These are phyloP conservation scores for Phoxinus dragarum DNA, from an alignment of 2,797 vertebrate genomes.

Conservation along the genomic window DNA sequence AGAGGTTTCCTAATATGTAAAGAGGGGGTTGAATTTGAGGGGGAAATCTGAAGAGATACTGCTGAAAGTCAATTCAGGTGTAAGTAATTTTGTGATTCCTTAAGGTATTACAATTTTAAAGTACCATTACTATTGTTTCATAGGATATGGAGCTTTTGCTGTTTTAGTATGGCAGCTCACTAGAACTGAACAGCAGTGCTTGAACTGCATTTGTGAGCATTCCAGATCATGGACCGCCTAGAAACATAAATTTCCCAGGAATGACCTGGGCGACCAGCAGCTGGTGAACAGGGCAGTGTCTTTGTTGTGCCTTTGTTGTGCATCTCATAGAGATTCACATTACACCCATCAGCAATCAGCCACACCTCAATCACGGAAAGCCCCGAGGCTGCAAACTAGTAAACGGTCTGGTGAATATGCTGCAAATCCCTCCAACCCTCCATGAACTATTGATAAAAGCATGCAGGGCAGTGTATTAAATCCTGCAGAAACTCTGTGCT, in stretches of 20 bases:
- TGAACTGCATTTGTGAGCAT: slow-evolving; percentile 2
- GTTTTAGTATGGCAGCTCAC: not conserved
- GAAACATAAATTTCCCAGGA: slow-evolving; percentile 16
- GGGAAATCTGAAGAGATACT: not conserved
- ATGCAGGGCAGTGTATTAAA: not conserved
- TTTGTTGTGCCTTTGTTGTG: slow-evolving; percentile 57
- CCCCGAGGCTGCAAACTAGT: slow-evolving; percentile 51
- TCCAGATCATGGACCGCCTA: not conserved
- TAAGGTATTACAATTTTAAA: not conserved
- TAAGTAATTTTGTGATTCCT: not conserved
- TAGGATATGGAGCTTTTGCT: not conserved
- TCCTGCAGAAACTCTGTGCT: not conserved
- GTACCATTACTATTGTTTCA: no score
- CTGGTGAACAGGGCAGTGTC: slow-evolving; percentile 44
- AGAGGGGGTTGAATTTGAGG: not conserved
- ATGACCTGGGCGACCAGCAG: slow-evolving; percentile 25
- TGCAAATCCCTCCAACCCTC: slow-evolving; percentile 34
- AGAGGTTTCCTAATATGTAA: not conserved
- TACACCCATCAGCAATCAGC: slow-evolving; percentile 48
- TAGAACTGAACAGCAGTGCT: not conserved
- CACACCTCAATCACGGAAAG: slow-evolving; percentile 32
- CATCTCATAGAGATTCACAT: slow-evolving; percentile 38
- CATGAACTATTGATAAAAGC: slow-evolving; percentile 40
- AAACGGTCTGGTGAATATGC: slow-evolving; percentile 46
- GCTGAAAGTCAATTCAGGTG: not conserved